These are phyloP conservation scores for Falco concolor DNA, from an alignment of 2,797 vertebrate species.

Conservation along the genomic window DNA sequence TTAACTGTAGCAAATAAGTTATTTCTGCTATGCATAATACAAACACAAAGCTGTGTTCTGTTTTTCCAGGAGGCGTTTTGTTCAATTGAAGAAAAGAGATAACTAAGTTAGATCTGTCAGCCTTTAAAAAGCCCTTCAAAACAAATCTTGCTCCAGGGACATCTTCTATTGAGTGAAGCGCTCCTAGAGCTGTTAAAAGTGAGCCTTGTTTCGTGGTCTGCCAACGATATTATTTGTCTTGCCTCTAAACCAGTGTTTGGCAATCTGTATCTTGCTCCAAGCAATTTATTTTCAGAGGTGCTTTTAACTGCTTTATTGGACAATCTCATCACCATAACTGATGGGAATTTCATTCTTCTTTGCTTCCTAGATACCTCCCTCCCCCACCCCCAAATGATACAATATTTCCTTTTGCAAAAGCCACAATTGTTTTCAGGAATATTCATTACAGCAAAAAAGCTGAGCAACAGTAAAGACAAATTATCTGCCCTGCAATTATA, in stretches of 20 bases:
- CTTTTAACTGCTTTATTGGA: conserved; percentile 38
- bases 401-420: background rate
- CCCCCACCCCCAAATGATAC: background rate
- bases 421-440: conserved; percentile 18
- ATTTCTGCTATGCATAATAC: background rate
- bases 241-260: conserved; percentile 18
- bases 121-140: conserved; percentile 52
- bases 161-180: background rate
- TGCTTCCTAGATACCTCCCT: background rate
- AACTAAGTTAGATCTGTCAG: conserved; percentile 50
- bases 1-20: background rate
- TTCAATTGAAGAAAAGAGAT: conserved; percentile 11
- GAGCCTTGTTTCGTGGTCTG: conserved; percentile 12
- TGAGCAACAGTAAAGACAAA: background rate
- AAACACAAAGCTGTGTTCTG: background rate
- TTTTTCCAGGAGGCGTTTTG: conserved; percentile 11
- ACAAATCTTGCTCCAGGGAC: conserved; percentile 45
- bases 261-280: conserved; percentile 34
- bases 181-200: conserved; percentile 1
- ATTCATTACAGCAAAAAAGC: background rate
- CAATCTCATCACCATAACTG: conserved; percentile 42
- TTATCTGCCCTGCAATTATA: background rate
- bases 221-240: conserved; percentile 15
- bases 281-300: conserved; percentile 20
- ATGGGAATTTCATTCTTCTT: conserved; percentile 1